phyloP scores from a whole-genome alignment of 1,140 invertebrate genomes.

The Sitophilus oryzae region DNA sequence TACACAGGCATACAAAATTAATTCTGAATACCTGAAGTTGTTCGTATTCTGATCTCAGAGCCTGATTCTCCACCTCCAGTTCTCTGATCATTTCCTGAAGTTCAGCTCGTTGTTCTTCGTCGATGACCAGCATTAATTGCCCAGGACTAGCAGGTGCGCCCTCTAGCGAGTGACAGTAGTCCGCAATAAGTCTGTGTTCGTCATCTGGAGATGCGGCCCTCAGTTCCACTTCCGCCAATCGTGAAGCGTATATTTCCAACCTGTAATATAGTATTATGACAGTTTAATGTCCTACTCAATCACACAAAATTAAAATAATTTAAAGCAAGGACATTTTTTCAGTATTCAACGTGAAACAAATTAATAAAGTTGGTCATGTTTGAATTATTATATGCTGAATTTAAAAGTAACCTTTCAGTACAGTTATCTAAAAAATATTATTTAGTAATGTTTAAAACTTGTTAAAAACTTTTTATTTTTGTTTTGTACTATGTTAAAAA shows the following conservation, averaged over 20 bases:
- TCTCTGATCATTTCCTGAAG: conserved; percentile 92
- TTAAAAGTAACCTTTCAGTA: too few relatives aligned
- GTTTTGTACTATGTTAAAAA: too few relatives aligned
- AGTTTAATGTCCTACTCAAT: too few relatives aligned
- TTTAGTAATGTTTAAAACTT: too few relatives aligned
- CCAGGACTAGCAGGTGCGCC: conserved; percentile 51
- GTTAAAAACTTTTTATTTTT: too few relatives aligned
- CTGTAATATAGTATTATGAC: conserved; percentile 15
- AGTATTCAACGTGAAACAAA: too few relatives aligned
- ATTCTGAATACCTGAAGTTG: conserved; percentile 59
- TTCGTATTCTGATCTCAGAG: conserved; percentile 90
- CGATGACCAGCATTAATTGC: conserved; percentile 89
- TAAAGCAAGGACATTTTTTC: too few relatives aligned
- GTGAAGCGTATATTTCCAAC: conserved; percentile 85
- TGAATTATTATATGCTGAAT: too few relatives aligned
- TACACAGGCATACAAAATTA: too few relatives aligned
- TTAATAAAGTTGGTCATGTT: too few relatives aligned
- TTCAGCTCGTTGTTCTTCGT: conserved; percentile 89
- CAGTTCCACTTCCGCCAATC: conserved; percentile 89
- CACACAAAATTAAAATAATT: too few relatives aligned
- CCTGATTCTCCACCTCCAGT: conserved; percentile 91
- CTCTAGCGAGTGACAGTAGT: conserved; percentile 87
- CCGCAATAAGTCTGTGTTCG: conserved; percentile 90
- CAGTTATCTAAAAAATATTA: too few relatives aligned
- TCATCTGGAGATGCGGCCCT: conserved; percentile 52